phyloP scores from a whole-genome alignment of 2,113 vertebrate species.

The Vicugna pacos region DNA sequence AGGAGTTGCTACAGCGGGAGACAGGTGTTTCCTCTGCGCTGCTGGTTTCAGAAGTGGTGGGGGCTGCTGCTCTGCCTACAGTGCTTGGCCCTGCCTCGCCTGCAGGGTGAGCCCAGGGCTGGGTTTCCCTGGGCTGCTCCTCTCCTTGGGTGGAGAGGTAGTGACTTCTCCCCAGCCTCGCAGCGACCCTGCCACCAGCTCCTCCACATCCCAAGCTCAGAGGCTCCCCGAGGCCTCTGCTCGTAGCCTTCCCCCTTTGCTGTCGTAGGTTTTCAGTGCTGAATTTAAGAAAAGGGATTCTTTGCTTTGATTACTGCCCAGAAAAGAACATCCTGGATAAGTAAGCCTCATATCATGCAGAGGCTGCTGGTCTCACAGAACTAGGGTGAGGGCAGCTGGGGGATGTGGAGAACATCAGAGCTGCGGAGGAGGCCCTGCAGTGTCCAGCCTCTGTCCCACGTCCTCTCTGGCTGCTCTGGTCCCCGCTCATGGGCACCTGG shows the following conservation, averaged over 20 bases:
- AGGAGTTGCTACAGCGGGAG: background rate
- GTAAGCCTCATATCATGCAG: constrained; percentile 44
- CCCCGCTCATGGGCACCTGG: background rate
- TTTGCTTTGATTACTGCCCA: constrained; percentile 85
- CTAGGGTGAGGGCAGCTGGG: background rate
- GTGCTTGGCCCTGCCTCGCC: background rate
- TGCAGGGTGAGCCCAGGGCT: background rate
- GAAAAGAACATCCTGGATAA: constrained; percentile 84
- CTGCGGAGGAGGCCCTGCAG: background rate
- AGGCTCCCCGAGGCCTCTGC: background rate
- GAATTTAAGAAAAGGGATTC: constrained; percentile 83
- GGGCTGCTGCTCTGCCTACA: background rate
- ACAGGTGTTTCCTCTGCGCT: background rate
- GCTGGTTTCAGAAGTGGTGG: background rate
- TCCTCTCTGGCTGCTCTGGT: background rate
- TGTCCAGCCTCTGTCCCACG: background rate
- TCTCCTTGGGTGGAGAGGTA: background rate
- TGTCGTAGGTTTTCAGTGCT: constrained; percentile 73
- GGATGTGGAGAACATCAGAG: background rate
- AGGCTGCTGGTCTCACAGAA: background rate
- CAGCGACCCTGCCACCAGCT: rapidly evolving
- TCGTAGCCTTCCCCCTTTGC: background rate
- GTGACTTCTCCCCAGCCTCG: background rate
- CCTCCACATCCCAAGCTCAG: background rate
- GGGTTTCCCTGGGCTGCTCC: background rate